Evolutionary conservation across 1,140 invertebrate species (phyloP).

Genomic region (Zaprionus ornatus): DNA sequence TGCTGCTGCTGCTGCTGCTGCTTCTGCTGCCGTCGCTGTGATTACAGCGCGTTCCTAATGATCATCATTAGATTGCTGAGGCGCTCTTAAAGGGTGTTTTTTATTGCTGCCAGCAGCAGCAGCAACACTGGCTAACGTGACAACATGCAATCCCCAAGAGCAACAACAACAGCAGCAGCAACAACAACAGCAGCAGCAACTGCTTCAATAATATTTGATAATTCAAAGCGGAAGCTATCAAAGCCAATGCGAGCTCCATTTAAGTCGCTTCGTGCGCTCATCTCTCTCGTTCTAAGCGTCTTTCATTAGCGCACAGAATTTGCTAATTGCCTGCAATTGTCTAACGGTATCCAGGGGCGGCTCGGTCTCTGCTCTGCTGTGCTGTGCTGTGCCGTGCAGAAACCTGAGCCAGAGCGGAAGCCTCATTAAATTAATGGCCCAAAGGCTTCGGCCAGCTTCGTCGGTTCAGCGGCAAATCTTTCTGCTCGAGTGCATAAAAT

Average conservation of each 20-base stretch:
- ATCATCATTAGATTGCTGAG: conserved; percentile 73
- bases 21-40: conserved; percentile 27
- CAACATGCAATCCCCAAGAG: conserved; percentile 68
- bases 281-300: conserved; percentile 9
- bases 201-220: conserved; percentile 78
- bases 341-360: conserved; percentile 10
- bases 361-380: neutral
- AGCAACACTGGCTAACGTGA: conserved; percentile 56
- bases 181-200: conserved; percentile 30
- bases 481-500: conserved; percentile 7
- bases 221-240: conserved; percentile 79
- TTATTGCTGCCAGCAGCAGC: conserved; percentile 14
- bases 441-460: neutral
- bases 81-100: conserved; percentile 62
- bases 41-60: conserved; percentile 72
- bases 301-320: conserved; percentile 56
- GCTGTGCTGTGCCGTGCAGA: neutral
- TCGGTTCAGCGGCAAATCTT: conserved; percentile 1
- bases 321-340: conserved; percentile 76
- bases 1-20: conserved; percentile 14
- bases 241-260: conserved; percentile 51
- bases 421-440: conserved; percentile 52
- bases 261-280: conserved; percentile 22
- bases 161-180: neutral
- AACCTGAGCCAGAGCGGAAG: conserved; percentile 12